phyloP scores from a whole-genome alignment of 2,888 invertebrate genomes.

The Drosophila paucipuncta region DNA sequence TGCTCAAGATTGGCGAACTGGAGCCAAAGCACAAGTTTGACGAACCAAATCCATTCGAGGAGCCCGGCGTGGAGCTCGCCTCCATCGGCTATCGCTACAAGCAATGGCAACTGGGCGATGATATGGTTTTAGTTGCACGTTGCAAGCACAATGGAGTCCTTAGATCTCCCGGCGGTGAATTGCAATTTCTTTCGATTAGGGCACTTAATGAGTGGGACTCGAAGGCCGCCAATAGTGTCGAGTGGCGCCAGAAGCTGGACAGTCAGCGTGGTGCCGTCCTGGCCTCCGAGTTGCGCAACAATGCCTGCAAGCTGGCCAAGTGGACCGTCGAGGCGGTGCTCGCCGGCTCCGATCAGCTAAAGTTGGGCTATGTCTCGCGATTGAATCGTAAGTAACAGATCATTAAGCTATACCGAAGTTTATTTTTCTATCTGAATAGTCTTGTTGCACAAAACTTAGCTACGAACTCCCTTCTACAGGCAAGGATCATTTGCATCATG shows the following conservation, averaged over 20 bases:
- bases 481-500: slow-evolving; percentile 96
- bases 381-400: slow-evolving; percentile 87
- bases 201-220: slow-evolving; percentile 99
- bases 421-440: too few species aligned
- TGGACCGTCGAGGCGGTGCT: slow-evolving; percentile 98
- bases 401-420: neutral
- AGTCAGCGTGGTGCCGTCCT: slow-evolving; percentile 99
- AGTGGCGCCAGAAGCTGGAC: slow-evolving; percentile 99
- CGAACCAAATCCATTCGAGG: slow-evolving; percentile 96
- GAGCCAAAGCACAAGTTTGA: slow-evolving; percentile 96
- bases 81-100: slow-evolving; percentile 98
- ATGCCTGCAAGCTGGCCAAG: slow-evolving; percentile 99
- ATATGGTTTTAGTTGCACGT: slow-evolving; percentile 94
- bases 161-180: slow-evolving; percentile 94
- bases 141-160: slow-evolving; percentile 99
- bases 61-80: slow-evolving; percentile 96
- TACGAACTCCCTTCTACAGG: slow-evolving; percentile 13
- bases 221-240: slow-evolving; percentile 97
- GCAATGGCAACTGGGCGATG: slow-evolving; percentile 98
- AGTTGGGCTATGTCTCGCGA: slow-evolving; percentile 99
- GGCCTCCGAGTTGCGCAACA: slow-evolving; percentile 98
- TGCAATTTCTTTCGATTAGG: slow-evolving; percentile 97
- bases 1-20: slow-evolving; percentile 88
- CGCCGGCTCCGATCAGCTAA: slow-evolving; percentile 98
- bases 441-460: too few species aligned